Conservation (phyloP, 1,140 invertebrate species). For the Gyrodactylus bullatarudis region DNA sequence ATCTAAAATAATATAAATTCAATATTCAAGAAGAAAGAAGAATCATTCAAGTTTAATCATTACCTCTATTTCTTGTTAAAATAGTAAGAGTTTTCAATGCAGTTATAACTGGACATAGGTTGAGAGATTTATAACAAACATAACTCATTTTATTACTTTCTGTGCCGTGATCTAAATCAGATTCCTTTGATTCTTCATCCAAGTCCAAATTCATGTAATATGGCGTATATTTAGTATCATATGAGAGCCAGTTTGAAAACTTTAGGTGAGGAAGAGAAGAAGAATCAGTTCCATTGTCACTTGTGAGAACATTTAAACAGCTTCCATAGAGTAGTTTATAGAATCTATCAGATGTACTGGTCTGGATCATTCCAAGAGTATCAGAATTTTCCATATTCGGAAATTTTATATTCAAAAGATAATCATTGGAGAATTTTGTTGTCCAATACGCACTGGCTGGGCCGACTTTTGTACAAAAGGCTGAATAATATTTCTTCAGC, state of each 20-base stretch:
- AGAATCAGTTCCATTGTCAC: background rate
- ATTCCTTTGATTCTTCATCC: background rate
- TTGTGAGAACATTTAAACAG: background rate
- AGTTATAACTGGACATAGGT: background rate
- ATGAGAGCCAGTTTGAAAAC: background rate
- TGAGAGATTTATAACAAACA: background rate
- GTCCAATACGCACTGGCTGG: background rate
- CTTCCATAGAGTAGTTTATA: background rate
- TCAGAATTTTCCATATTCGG: background rate
- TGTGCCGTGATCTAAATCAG: background rate
- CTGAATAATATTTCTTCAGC: background rate
- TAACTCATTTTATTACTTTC: too few relatives aligned
- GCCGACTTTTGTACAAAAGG: background rate
- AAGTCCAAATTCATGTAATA: background rate
- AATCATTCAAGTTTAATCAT: background rate
- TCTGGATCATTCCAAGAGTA: background rate
- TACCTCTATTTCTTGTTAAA: background rate
- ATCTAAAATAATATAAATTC: background rate
- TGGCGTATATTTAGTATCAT: background rate
- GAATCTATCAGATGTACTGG: background rate
- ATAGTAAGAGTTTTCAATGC: background rate
- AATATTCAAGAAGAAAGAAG: background rate
- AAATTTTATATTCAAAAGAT: too few relatives aligned
- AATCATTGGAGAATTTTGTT: background rate
- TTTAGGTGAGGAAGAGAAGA: background rate